These are phyloP conservation scores for Aplochiton taeniatus DNA, from an alignment of 2,797 vertebrate genomes.

Conservation along the genomic window DNA sequence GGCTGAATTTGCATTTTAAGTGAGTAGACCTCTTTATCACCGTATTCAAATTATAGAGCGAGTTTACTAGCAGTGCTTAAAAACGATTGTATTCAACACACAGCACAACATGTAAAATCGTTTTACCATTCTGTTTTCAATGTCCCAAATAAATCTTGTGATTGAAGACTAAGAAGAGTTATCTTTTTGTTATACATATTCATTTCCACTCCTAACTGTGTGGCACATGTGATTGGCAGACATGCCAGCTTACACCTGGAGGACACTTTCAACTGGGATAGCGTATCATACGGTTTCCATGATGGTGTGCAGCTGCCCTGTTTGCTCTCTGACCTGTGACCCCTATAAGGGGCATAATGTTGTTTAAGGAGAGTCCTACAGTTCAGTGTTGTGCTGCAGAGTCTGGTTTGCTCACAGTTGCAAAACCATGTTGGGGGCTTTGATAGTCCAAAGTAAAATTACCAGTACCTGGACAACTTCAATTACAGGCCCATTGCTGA, in stretches of 20 bases:
- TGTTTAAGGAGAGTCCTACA: not conserved
- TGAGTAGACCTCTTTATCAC: too few relatives aligned
- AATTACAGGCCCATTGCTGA: too few relatives aligned
- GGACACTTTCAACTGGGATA: not conserved
- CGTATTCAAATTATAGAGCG: too few relatives aligned
- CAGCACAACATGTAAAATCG: too few relatives aligned
- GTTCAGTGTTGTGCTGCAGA: conserved; percentile 1
- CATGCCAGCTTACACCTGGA: not conserved
- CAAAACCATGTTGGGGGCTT: not conserved
- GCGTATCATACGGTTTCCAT: not conserved
- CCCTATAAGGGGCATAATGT: not conserved
- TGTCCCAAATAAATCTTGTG: too few relatives aligned
- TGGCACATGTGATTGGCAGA: not conserved
- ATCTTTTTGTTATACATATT: not conserved
- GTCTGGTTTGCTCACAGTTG: conserved; percentile 9
- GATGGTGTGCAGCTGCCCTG: conserved; percentile 11
- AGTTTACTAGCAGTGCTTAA: too few relatives aligned
- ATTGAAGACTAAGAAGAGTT: not conserved
- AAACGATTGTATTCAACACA: too few relatives aligned
- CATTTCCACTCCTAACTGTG: not conserved
- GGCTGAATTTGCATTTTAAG: too few relatives aligned
- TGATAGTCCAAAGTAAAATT: not conserved
- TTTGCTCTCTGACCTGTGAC: conserved; percentile 1
- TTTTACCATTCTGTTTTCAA: too few relatives aligned
- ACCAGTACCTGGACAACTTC: too few relatives aligned